Conservation (phyloP, 2,113 vertebrate genomes). For the Melospiza melodia region DNA sequence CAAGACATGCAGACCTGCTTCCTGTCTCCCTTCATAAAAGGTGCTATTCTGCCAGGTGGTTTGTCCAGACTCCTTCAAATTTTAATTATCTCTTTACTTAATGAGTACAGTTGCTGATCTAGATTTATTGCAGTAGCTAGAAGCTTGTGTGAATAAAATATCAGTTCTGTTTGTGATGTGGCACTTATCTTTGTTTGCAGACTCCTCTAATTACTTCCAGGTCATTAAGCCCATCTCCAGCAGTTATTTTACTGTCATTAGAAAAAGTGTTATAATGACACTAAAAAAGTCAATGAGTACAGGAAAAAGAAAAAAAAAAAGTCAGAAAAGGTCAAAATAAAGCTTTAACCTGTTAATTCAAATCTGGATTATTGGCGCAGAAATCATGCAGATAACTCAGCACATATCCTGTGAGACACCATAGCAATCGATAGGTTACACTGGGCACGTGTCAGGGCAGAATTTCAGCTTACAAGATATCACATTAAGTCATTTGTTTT, state of each 20-base stretch:
- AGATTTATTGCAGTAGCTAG: slow-evolving; percentile 61
- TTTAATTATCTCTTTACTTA: slow-evolving; percentile 66
- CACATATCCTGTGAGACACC: neutral
- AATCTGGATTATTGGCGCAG: neutral
- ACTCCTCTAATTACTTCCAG: slow-evolving; percentile 72
- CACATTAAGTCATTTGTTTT: neutral
- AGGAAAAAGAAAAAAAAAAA: neutral
- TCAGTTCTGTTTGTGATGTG: slow-evolving; percentile 55
- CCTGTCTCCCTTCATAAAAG: neutral
- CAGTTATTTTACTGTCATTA: slow-evolving; percentile 68
- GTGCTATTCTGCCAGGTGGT: slow-evolving; percentile 33
- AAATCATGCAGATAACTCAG: neutral
- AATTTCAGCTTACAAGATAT: neutral
- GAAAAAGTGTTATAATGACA: slow-evolving; percentile 60
- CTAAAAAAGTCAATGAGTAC: slow-evolving; percentile 36
- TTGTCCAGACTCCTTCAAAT: slow-evolving; percentile 29
- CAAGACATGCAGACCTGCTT: neutral
- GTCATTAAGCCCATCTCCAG: slow-evolving; percentile 68
- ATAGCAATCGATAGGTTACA: neutral
- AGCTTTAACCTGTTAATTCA: neutral
- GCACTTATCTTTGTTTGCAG: slow-evolving; percentile 70
- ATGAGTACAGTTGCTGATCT: slow-evolving; percentile 60
- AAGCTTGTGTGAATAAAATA: slow-evolving; percentile 65
- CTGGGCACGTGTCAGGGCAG: neutral
- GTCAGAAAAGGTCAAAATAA: slow-evolving; percentile 34